phyloP scores from a whole-genome alignment of 1,140 invertebrate genomes.

The Cylas formicarius region DNA sequence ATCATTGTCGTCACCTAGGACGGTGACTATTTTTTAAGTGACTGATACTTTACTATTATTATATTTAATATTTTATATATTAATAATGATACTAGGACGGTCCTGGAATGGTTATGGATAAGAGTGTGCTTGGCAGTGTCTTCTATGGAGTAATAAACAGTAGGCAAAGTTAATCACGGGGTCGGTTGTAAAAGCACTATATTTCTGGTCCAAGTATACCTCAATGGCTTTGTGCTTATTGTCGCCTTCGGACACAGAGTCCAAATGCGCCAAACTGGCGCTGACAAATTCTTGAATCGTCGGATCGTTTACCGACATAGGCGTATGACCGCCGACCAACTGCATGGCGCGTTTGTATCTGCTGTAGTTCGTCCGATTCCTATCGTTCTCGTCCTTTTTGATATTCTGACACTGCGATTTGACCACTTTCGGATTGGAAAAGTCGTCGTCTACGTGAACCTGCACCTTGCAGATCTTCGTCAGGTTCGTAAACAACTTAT shows the following conservation, averaged over 20 bases:
- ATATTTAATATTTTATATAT: too few species aligned
- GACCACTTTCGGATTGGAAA: constrained; percentile 33
- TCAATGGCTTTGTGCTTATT: constrained; percentile 25
- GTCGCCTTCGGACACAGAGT: constrained; percentile 11
- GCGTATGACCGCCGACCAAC: constrained; percentile 25
- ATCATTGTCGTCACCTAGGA: too few species aligned
- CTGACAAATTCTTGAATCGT: constrained; percentile 37
- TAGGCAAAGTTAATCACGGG: too few species aligned
- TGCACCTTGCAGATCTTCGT: constrained; percentile 38
- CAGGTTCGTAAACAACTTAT: constrained; percentile 29
- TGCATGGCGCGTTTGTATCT: constrained; percentile 11
- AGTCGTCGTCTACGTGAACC: constrained; percentile 35
- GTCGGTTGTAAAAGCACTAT: too few species aligned
- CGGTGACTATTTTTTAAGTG: too few species aligned
- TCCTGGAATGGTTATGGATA: too few species aligned
- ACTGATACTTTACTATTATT: too few species aligned
- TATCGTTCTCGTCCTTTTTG: constrained; percentile 29
- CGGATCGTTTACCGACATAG: constrained; percentile 33
- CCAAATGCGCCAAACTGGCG: constrained; percentile 33
- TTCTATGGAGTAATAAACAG: too few species aligned
- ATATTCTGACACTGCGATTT: constrained; percentile 39
- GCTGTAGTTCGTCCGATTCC: constrained; percentile 28
- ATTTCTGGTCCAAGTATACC: constrained; percentile 10
- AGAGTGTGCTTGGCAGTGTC: too few species aligned
- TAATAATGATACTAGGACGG: too few species aligned